phyloP scores from a whole-genome alignment of 2,888 invertebrate species.

The Hydroisotoma schaefferi region DNA sequence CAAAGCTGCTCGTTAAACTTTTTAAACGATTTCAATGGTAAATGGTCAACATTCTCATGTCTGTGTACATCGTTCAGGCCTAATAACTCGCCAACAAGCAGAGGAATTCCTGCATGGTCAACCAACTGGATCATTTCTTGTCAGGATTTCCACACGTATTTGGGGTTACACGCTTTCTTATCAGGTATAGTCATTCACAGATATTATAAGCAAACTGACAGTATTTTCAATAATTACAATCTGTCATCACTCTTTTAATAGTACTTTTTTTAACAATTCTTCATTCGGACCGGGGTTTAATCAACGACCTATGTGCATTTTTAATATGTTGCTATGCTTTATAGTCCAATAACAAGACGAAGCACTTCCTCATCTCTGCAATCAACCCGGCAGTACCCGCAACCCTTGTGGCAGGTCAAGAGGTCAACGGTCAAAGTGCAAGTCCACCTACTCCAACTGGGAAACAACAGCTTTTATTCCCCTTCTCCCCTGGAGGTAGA shows the following conservation, averaged over 20 bases:
- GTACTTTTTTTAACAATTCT: too few species aligned
- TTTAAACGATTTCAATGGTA: too few species aligned
- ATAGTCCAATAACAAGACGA: constrained; percentile 26
- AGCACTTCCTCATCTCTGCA: constrained; percentile 38
- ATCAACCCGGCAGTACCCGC: constrained; percentile 28
- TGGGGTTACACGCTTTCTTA: constrained; percentile 41
- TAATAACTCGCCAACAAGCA: constrained; percentile 36
- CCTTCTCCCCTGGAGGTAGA: constrained; percentile 29
- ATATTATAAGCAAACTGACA: background rate
- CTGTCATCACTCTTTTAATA: background rate
- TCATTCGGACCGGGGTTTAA: background rate
- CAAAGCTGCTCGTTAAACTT: too few species aligned
- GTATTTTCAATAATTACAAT: constrained; percentile 2
- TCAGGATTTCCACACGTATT: constrained; percentile 33
- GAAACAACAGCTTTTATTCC: constrained; percentile 26
- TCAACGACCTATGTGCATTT: background rate
- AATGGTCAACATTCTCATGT: too few species aligned
- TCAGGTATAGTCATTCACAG: constrained; percentile 17
- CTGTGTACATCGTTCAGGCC: constrained; percentile 16
- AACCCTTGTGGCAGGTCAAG: constrained; percentile 16
- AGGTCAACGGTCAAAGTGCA: background rate
- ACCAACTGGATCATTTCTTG: constrained; percentile 34
- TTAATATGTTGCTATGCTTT: constrained; percentile 1
- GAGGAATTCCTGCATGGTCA: constrained; percentile 33
- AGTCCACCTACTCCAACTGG: constrained; percentile 4